Evolutionary conservation across 2,113 vertebrate species (phyloP), one percentile per base, ranked within the genome.

Genomic region (Telmatochromis brachygnathus): DNA sequence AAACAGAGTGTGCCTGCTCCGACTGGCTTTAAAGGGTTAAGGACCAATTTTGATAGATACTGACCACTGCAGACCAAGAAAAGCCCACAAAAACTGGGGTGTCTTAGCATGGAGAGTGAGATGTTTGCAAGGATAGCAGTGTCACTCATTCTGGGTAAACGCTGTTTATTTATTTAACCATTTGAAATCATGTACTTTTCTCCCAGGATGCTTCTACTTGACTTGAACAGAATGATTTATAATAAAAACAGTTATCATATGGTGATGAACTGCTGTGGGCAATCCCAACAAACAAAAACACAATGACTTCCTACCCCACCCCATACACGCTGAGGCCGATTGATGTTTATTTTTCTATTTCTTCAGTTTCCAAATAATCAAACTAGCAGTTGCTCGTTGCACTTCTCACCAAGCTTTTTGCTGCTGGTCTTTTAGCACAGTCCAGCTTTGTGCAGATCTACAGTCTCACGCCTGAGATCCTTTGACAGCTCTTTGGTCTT

Each of bases 401-500:
- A 6, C 30, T 35, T 62, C 15, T 35, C 58, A 62, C 15, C 58
- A 35, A 35, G 28, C 30, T 19, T 62, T 10, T 62, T 35, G 58
- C 30, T 35, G 58, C 14, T 60, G 56, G 15, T 33, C 28, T 60
- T 33, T 30, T 10, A 60, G 56, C 58, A 0, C 6, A n/a, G 0
- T 35, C 30, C 30, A 62, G 58, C 0, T 62, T 62, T 62, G 58
- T 62, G 28, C 15, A 62, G 15, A 4, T 11, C 2, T 33, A 62
- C 30, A 19, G 9, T 33, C 15, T 58, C 4, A 5, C 13, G 0
- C 23, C 55, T 58, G 23, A 58, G 0, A 15, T 28, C 55, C 23
- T 58, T 58, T 58, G 55, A 28, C 23, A 9, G 23, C 55, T 30
- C 55, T 30, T 30, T 30, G 28, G 28, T 30, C 28, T 30, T 30